A percentile compares a stretch with the other conserved stretches of the same genome.
Evolutionary conservation across 1,140 invertebrate genomes (phyloP).

Genomic region (Papilio machaon): DNA sequence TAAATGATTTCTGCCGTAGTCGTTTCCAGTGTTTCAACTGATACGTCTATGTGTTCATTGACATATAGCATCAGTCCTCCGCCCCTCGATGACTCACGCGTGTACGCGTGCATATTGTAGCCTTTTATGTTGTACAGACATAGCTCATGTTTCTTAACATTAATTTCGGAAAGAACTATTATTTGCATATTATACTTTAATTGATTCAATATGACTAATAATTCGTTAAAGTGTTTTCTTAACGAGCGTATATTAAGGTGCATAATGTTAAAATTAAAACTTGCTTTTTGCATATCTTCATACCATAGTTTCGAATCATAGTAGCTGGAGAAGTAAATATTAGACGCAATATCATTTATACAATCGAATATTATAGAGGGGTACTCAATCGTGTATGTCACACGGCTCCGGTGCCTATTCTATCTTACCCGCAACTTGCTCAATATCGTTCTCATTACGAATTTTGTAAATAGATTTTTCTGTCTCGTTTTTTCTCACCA

Average conservation of each 20-base stretch:
- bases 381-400: background rate
- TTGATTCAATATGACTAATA: background rate
- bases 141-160: background rate
- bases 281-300: background rate
- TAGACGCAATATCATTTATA: background rate
- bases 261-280: background rate
- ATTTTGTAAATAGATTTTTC: constrained; percentile 1
- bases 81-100: background rate
- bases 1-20: constrained; percentile 4
- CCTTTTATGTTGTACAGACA: background rate
- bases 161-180: background rate
- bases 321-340: background rate
- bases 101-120: background rate
- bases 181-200: constrained; percentile 2
- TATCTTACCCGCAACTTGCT: background rate
- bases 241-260: background rate
- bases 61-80: background rate
- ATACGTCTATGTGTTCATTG: background rate
- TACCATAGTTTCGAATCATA: background rate
- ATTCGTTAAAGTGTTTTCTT: background rate
- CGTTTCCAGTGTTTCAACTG: background rate
- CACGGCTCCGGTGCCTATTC: constrained; percentile 2
- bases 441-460: background rate
- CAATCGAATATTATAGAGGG: background rate
- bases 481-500: constrained; percentile 10